Conservation (phyloP, 1,140 invertebrate species). For the Solenopsis fugax region DNA sequence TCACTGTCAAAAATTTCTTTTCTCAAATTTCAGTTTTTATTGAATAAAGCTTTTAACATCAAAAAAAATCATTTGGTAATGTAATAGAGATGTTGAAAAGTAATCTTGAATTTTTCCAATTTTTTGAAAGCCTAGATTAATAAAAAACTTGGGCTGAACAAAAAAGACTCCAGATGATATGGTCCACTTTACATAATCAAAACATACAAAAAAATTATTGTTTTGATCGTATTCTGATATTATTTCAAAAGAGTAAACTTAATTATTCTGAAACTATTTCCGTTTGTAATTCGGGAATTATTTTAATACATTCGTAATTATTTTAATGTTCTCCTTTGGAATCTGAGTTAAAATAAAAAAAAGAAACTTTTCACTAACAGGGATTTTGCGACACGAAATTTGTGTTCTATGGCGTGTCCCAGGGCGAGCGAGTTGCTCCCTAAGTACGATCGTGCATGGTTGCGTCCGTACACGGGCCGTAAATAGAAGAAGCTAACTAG, state of each 20-base stretch:
- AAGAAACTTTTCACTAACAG: not conserved
- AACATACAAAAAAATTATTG: not conserved
- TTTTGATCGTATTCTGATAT: not conserved
- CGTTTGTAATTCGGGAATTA: not conserved
- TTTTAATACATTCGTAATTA: not conserved
- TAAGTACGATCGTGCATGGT: not conserved
- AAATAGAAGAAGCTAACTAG: constrained; percentile 61
- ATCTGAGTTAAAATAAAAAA: constrained; percentile 14
- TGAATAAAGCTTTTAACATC: too few relatives aligned
- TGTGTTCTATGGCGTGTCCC: not conserved
- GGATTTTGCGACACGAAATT: not conserved
- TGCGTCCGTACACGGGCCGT: not conserved
- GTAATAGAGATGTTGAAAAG: too few relatives aligned
- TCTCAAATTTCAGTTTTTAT: too few relatives aligned
- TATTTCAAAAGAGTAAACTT: not conserved
- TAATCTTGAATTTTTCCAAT: too few relatives aligned
- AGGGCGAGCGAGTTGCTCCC: not conserved
- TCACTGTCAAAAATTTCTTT: too few relatives aligned
- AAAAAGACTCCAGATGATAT: not conserved
- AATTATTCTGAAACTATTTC: not conserved
- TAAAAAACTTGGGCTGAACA: too few relatives aligned
- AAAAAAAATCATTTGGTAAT: too few relatives aligned
- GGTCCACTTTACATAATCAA: not conserved
- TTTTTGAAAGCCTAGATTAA: too few relatives aligned
- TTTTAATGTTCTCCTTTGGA: not conserved